phyloP scores from a whole-genome alignment of 2,797 vertebrate genomes.

The Arremon aurantiirostris region DNA sequence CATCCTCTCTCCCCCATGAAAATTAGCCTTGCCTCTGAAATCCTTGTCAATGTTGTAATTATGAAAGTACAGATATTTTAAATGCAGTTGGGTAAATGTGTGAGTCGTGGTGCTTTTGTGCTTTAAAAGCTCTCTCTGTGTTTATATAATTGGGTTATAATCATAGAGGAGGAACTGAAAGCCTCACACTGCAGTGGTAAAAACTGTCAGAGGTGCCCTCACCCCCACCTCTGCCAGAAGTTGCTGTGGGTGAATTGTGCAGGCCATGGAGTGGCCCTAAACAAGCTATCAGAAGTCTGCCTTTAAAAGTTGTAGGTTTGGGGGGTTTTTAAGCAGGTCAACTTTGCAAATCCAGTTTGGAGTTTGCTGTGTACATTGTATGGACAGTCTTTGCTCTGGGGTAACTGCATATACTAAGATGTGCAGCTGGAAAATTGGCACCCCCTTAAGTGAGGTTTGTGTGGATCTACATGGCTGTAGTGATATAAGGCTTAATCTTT shows the following conservation, averaged over 20 bases:
- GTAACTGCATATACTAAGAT: background rate
- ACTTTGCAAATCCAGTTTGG: background rate
- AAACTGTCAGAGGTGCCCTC: background rate
- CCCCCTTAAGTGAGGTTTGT: background rate
- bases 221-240: background rate
- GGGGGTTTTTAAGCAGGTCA: background rate
- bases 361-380: background rate
- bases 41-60: background rate
- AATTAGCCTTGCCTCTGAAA: slow-evolving; percentile 7
- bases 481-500: background rate
- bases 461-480: background rate
- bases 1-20: background rate
- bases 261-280: background rate
- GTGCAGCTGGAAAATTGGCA: background rate
- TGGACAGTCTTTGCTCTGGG: background rate
- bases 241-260: background rate
- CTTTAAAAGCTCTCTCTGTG: background rate
- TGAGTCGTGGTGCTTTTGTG: background rate
- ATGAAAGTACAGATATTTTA: background rate
- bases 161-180: slow-evolving; percentile 14
- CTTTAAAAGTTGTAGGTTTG: background rate
- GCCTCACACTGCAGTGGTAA: background rate
- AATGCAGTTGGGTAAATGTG: background rate
- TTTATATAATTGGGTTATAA: slow-evolving; percentile 15
- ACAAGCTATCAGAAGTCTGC: background rate